Evolutionary conservation across 2,113 vertebrate species (phyloP).

Genomic region (Sus scrofa): T2T-Sscrofa CM000826.6:17540501-17541000

Average conservation of each 20-base stretch:
- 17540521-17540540: no score
- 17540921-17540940: background rate
- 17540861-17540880: background rate
- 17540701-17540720: background rate
- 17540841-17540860: background rate
- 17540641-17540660: no score
- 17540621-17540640: no score
- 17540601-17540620: no score
- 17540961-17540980: background rate
- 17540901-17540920: background rate
- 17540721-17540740: constrained; percentile 46
- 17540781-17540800: background rate
- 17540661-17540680: no score
- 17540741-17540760: background rate
- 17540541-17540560: no score
- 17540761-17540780: constrained; percentile 28
- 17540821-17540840: background rate
- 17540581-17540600: no score
- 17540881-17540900: background rate
- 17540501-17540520: no score
- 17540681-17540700: no score
- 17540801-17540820: background rate
- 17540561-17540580: no score
- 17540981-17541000: background rate
- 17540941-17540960: background rate